Base-by-base conservation (phyloP, 1,140 invertebrate species). In the Zaprionus kolodkinae region DNA sequence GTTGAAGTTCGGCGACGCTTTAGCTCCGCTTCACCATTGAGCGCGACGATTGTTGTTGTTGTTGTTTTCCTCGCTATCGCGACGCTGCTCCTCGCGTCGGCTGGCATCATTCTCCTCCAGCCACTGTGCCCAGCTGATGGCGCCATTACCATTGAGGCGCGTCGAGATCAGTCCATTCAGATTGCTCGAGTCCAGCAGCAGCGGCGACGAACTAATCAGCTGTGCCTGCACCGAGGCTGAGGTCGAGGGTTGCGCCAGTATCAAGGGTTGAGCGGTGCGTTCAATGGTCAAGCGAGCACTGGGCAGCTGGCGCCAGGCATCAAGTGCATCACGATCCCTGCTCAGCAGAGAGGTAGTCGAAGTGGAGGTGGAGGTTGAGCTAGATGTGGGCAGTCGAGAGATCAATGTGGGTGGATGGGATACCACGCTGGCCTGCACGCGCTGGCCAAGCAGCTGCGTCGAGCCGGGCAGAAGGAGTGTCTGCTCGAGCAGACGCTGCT, bases 151-250 rank as follows among this genome's bases (percentile, higher is more conserved):
- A 56, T 89, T 89, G 43, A 91, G 75, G 6, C 81, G 81, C 3
- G 89, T 91, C 4, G 77, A 69, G n/a, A 91, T 75, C 65, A 91
- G 67, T 6, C 79, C 76, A 54, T 88, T 84, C 0, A 91, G 35
- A 33, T 82, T 91, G 11, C 68, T 76, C 0, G 87, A 72, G 3
- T 87, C 74, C 55, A 91, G 36, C 1, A 91, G 48, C 43, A 92
- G 45, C 0, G 91, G 91, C 0, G 88, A 85, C 0, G 88, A 85
- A 15, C 87, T 84, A 15, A 92, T 91, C 17, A 92, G 68, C 15
- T 88, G 89, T 11, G 91, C 91, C 40, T 92, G 91, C 5, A 92
- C 80, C 3, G 88, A 84, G n/a, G 91, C 91, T 10, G 45, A 50
- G 65, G 85, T 91, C 10, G 91, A 78, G 2, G 91, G 91, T 33